Base-by-base conservation (phyloP, 1,140 invertebrate genomes). In the Tetragonula clypearis region DNA sequence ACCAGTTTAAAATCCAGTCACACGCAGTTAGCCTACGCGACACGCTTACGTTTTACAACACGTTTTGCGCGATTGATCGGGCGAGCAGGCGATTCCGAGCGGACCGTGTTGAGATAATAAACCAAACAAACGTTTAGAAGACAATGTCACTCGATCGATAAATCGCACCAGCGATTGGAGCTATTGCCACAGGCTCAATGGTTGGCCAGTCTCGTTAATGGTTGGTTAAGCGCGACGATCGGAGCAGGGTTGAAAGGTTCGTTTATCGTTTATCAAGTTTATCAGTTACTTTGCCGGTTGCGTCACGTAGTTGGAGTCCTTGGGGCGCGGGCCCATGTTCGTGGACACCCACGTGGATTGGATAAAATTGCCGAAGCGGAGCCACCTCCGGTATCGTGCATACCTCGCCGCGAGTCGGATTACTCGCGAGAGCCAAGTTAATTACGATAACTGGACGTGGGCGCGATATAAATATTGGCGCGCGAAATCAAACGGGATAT, bases 371-470 rank as follows among this genome's bases (percentile, higher is more conserved):
- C 76, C n/a, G 74, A 65, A 68, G 58, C 35, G 53, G 81, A 65
- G 73, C 21, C 49, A 41, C 41, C 6, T 41, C 74, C 30, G 30
- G 68, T 87, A 85, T 84, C 86, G 62, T 35, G 83, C 83, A 62
- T 56, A 53, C 76, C 79, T 71, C 82, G 58, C 65, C 11, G 21
- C 84, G 84, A 74, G 73, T 82, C 79, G 65, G 79, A 82, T 86
- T 76, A 86, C 73, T 19, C 49, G 41, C 41, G 58, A 30, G 49
- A 56, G 65, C 65, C 49, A 86, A 75, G 84, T 89, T 89, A 88
- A 89, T 89, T 86, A 81, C 69, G 87, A 81, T 86, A 88, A 88
- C 80, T 84, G 72, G 73, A 88, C 23, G 80, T 53, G 78, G 26
- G 35, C n/a, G 80, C 49, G 77, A 89, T 87, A 84, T 88, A 85